These are phyloP conservation scores for Astropecten irregularis DNA, from an alignment of 53 echinoderm and acorn worm species.

Conservation along the genomic window DNA sequence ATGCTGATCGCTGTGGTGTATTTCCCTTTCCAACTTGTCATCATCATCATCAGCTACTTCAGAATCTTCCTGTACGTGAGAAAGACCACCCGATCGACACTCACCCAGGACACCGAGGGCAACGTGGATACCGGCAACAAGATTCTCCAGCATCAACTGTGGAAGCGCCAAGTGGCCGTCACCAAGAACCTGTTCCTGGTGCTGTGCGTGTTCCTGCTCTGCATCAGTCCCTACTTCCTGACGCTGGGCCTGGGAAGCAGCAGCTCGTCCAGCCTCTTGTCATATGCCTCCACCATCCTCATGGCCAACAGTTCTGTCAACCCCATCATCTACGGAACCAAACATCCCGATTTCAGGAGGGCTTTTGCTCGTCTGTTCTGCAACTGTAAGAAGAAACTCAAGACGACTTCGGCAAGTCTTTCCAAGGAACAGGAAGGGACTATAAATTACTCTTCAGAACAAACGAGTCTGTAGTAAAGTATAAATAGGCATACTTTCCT, in stretches of 20 bases:
- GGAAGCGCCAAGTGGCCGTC: background rate
- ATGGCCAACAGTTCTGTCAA: slow-evolving; percentile 43
- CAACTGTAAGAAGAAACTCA: background rate
- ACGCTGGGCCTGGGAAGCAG: background rate
- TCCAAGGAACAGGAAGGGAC: no score
- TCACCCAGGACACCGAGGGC: background rate
- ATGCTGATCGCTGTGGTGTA: background rate
- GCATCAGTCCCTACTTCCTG: slow-evolving; percentile 14
- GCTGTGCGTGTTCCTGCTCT: slow-evolving; percentile 21
- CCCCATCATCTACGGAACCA: slow-evolving; percentile 49
- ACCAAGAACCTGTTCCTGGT: slow-evolving; percentile 9
- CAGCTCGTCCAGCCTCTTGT: background rate
- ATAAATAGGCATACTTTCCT: no score
- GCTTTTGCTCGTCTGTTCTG: background rate
- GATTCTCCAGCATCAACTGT: background rate
- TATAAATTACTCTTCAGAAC: no score
- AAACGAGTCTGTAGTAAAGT: no score
- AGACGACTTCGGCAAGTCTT: no score
- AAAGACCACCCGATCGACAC: background rate
- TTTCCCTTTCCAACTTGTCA: slow-evolving; percentile 8
- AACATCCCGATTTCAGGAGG: slow-evolving; percentile 49
- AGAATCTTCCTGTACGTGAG: slow-evolving; percentile 26
- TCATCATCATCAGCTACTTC: slow-evolving; percentile 3
- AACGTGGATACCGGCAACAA: background rate
- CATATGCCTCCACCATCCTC: slow-evolving; percentile 1